These are phyloP conservation scores for Columba guinea DNA, from an alignment of 2,797 vertebrate genomes.

Conservation along the genomic window DNA sequence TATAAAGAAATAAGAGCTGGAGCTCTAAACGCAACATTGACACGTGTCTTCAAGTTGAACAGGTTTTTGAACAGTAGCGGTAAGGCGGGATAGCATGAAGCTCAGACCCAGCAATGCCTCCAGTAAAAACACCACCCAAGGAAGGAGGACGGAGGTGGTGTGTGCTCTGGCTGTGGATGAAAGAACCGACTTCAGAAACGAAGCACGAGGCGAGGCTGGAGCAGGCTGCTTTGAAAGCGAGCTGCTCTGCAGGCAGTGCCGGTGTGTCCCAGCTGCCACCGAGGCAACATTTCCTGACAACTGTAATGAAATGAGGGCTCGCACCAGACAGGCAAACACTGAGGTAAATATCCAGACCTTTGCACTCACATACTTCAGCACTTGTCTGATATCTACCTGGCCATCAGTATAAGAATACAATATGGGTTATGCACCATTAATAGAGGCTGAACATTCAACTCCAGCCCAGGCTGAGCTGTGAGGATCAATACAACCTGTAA, in stretches of 20 bases:
- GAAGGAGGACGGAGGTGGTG: slow-evolving; percentile 31
- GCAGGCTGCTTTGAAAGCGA: slow-evolving; percentile 57
- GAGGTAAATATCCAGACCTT: not conserved
- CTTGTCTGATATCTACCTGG: not conserved
- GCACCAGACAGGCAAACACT: not conserved
- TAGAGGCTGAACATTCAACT: not conserved
- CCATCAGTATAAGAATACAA: not conserved
- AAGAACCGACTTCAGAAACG: slow-evolving; percentile 59
- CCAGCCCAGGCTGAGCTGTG: not conserved
- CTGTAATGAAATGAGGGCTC: not conserved
- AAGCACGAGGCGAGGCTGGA: slow-evolving; percentile 33
- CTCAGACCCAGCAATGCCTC: slow-evolving; percentile 32
- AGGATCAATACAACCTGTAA: not conserved
- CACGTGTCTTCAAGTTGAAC: slow-evolving; percentile 42
- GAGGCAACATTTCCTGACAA: not conserved
- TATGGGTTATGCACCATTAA: not conserved
- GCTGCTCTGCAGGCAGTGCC: slow-evolving; percentile 33
- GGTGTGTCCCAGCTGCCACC: not conserved
- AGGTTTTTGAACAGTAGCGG: slow-evolving; percentile 55
- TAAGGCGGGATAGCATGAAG: slow-evolving; percentile 20
- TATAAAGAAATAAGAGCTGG: not conserved
- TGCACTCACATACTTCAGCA: not conserved
- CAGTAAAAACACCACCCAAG: slow-evolving; percentile 55
- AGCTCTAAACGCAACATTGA: not conserved
- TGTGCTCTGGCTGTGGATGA: slow-evolving; percentile 67